phyloP scores from a whole-genome alignment of 2,113 vertebrate species.

The Choloepus hoffmanni region DNA sequence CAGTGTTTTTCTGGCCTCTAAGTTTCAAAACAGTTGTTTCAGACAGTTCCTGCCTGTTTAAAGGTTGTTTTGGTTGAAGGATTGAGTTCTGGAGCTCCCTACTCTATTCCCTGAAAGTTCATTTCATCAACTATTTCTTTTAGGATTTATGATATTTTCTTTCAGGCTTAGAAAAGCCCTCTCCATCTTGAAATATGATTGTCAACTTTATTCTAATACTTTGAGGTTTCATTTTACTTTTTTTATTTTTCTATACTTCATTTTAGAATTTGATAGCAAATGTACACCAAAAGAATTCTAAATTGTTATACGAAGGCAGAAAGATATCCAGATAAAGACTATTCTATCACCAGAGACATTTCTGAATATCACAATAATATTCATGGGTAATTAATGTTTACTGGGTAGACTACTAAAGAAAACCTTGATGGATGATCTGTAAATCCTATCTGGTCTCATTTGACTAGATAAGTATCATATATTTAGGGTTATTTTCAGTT shows the following conservation, averaged over 20 bases:
- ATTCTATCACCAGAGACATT: not conserved
- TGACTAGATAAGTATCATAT: not conserved
- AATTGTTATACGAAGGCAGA: not conserved
- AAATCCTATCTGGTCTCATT: not conserved
- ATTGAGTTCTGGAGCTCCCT: no score
- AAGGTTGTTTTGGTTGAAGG: no score
- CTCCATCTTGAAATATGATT: not conserved
- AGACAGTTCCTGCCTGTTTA: no score
- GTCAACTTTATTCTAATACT: constrained; percentile 3
- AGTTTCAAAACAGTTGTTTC: no score
- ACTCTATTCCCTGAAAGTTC: no score
- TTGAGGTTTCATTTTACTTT: not conserved
- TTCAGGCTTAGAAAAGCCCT: constrained; percentile 24
- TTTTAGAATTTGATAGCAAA: not conserved
- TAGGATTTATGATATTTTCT: not conserved
- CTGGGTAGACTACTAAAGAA: not conserved
- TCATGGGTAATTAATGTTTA: not conserved
- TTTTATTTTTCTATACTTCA: not conserved
- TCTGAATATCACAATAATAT: constrained; percentile 28
- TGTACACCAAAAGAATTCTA: constrained; percentile 15
- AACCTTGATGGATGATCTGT: not conserved
- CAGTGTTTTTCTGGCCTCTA: no score
- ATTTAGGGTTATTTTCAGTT: not conserved
- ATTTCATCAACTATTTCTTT: not conserved
- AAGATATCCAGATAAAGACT: not conserved